Base-by-base conservation (phyloP, 1,140 invertebrate genomes). In the Matsumurasca onukii region DNA sequence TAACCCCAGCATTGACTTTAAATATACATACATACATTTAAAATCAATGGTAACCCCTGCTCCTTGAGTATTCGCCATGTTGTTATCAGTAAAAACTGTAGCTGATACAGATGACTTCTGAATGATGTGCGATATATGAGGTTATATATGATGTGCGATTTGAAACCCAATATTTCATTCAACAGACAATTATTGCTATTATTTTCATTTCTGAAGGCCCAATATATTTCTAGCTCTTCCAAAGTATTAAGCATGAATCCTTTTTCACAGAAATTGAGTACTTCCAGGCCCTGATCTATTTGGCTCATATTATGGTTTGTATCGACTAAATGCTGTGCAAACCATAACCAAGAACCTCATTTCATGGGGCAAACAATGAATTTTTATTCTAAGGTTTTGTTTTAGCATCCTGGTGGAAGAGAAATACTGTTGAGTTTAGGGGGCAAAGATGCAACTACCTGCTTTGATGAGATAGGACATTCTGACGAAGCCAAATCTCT, bases 401-500 rank as follows among this genome's bases (percentile, higher is more conserved):
- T 69, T 52, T 39, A 75, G 74, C 74, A 75, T 49, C 74, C 74
- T 5, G 74, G 74, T 24, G 74, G 74, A 34, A 70, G 73, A 70
- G 74, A 75, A 49, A 70, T 75, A 20, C 48, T 75, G n/a, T 27
- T 70, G 30, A 61, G 71, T 12, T 24, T 57, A 13, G 72, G 72
- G 24, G 74, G 74, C 1, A 64, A 55, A 45, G 74, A 75, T 66
- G 74, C 62, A 22, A 74, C 74, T 17, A 22, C 66, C n/a, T 75
- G 74, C 61, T 74, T 74, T 39, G 73, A 74, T 48, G 69, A 72
- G 17, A 70, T 74, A 12, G 74, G 74, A 2, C 74, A 75, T 52
- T 74, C 73, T 20, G 61, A 70, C 30, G 74, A 74, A 59, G 74
- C 74, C 1, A 70, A 68, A 55, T 64, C 64, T 13, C 62, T 75